phyloP scores from a whole-genome alignment of 2,797 vertebrate species.

The Morus bassanus region DNA sequence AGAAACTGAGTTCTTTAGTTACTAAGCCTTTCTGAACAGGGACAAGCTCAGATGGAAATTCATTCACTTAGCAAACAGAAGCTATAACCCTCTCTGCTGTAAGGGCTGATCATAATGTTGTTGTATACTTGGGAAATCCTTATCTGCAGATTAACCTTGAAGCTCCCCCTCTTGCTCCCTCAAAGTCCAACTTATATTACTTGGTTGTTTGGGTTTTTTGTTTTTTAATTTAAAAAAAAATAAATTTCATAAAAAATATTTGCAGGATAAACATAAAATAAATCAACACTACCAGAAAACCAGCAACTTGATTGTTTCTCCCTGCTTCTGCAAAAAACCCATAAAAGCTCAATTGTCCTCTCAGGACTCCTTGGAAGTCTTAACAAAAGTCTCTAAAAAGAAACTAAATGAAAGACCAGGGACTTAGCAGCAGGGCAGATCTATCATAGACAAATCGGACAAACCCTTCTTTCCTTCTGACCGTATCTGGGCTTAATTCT shows the following conservation, averaged over 20 bases:
- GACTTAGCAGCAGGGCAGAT: conserved; percentile 44
- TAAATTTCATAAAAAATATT: neutral
- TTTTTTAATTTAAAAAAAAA: neutral
- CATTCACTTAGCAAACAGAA: neutral
- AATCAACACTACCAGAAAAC: conserved; percentile 26
- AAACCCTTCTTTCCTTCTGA: conserved; percentile 33
- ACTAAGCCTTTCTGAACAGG: neutral
- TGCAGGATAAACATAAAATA: conserved; percentile 15
- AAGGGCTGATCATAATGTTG: neutral
- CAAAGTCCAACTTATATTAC: neutral
- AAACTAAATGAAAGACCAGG: conserved; percentile 56
- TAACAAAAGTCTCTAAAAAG: conserved; percentile 64
- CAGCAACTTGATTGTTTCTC: conserved; percentile 39
- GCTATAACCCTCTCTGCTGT: neutral
- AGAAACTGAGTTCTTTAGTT: neutral
- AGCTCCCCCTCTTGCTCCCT: neutral
- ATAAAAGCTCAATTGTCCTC: conserved; percentile 64
- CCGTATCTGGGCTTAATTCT: conserved; percentile 28
- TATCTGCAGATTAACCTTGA: neutral
- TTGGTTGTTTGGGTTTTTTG: neutral
- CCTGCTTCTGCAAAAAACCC: conserved; percentile 24
- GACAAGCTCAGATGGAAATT: neutral
- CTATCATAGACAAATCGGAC: conserved; percentile 49
- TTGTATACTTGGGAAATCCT: neutral
- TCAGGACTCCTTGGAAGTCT: conserved; percentile 55